Conservation (phyloP, 2,797 vertebrate species). For the Gallinago stenura region DNA sequence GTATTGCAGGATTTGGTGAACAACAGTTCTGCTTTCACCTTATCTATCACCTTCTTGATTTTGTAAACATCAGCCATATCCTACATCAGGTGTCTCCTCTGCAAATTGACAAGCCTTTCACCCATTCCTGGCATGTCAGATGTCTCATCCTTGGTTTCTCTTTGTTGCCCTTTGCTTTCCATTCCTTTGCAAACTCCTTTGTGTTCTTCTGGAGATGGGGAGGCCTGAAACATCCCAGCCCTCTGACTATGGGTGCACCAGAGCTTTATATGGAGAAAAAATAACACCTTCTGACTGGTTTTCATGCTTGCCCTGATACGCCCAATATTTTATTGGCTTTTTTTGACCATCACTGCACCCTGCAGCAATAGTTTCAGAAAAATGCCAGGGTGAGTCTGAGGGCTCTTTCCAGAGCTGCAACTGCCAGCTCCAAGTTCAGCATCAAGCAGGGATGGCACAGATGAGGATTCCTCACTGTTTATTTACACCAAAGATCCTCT, state of each 20-base stretch:
- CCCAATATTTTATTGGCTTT: neutral
- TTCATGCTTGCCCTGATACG: neutral
- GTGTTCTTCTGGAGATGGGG: neutral
- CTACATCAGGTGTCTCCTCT: neutral
- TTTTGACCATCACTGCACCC: neutral
- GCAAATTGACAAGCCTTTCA: neutral
- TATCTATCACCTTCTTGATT: neutral
- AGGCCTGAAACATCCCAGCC: neutral
- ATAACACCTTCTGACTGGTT: neutral
- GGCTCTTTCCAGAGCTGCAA: neutral
- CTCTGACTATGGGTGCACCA: neutral
- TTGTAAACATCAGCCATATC: neutral
- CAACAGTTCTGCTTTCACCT: neutral
- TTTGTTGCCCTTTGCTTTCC: neutral
- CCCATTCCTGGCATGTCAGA: neutral
- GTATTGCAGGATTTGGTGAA: neutral
- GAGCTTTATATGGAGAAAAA: neutral
- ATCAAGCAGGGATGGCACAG: neutral
- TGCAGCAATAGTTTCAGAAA: neutral
- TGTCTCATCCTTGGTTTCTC: neutral
- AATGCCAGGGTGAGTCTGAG: neutral
- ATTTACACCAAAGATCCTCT: neutral
- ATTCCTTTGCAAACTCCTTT: neutral
- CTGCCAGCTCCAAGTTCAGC: neutral
- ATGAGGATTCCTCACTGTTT: neutral